Percentiles rank a stretch among this genome's conserved stretches.
Conservation (phyloP, 2,888 invertebrate genomes). For the Drosophila aldrichi region DNA sequence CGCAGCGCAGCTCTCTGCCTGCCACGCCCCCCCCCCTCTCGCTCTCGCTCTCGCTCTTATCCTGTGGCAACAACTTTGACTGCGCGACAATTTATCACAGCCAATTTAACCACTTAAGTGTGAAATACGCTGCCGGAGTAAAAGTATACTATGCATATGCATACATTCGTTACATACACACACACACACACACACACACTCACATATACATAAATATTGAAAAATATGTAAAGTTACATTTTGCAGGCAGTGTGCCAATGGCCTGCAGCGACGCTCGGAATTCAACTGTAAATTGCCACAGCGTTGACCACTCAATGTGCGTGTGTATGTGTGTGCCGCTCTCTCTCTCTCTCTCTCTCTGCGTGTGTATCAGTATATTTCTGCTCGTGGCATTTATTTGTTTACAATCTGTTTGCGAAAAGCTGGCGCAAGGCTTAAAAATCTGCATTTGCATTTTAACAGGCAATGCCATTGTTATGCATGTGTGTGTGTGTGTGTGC, state of each 20-base stretch:
- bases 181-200: constrained; percentile 18
- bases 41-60: neutral
- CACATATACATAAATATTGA: constrained; percentile 17
- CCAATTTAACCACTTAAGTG: constrained; percentile 82
- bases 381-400: constrained; percentile 79
- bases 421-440: constrained; percentile 70
- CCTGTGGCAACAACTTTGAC: constrained; percentile 66
- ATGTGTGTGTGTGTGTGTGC: constrained; percentile 20
- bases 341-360: neutral
- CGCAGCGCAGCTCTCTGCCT: constrained; percentile 40
- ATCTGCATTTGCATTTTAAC: constrained; percentile 66
- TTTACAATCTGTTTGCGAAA: constrained; percentile 77
- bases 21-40: too few species aligned
- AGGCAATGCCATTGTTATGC: constrained; percentile 13
- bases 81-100: constrained; percentile 80
- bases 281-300: constrained; percentile 50
- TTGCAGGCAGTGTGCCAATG: constrained; percentile 39
- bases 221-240: constrained; percentile 57
- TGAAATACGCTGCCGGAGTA: constrained; percentile 67
- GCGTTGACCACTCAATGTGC: constrained; percentile 57
- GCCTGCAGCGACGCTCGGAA: constrained; percentile 29
- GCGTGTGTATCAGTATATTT: constrained; percentile 31
- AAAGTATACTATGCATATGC: constrained; percentile 46
- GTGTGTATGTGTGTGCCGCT: constrained; percentile 27
- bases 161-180: constrained; percentile 17